A percentile compares a stretch with the other conserved stretches of the same genome.
Evolutionary conservation across 2,888 invertebrate species (phyloP).

Genomic region (Diploptera punctata): DNA sequence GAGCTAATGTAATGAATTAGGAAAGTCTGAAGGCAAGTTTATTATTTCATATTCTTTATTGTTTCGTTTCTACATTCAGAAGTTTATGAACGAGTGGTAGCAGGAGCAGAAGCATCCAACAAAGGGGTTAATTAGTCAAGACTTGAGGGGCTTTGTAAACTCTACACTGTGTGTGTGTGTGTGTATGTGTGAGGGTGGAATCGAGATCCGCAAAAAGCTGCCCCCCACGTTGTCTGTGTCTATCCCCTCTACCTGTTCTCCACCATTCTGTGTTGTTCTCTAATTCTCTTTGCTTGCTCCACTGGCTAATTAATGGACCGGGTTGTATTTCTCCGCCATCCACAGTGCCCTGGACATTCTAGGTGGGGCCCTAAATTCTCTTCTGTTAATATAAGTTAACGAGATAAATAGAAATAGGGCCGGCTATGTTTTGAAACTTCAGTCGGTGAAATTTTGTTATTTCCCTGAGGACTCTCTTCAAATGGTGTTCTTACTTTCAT

Average conservation of each 20-base stretch:
- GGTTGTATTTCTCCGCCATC: constrained; percentile 5
- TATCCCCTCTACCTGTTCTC: constrained; percentile 1
- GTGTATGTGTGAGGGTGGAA: not conserved
- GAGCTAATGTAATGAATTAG: too few relatives aligned
- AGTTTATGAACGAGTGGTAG: not conserved
- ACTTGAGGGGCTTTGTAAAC: constrained; percentile 33
- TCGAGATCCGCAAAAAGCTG: constrained; percentile 9
- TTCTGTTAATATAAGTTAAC: not conserved
- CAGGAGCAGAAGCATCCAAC: not conserved
- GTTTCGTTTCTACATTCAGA: not conserved
- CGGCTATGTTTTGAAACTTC: not conserved
- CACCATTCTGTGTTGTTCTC: constrained; percentile 17
- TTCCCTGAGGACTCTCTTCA: too few relatives aligned
- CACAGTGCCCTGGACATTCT: not conserved
- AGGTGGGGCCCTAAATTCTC: not conserved
- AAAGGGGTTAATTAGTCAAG: constrained; percentile 37
- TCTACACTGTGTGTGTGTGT: not conserved
- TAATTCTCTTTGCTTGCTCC: constrained; percentile 38
- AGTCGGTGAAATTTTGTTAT: not conserved
- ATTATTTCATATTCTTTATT: not conserved
- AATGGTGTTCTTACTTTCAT: too few relatives aligned
- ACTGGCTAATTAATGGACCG: constrained; percentile 36
- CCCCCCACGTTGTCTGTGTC: not conserved
- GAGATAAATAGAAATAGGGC: not conserved
- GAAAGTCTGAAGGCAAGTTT: too few relatives aligned